A percentile compares a stretch with the other conserved stretches of the same genome.
phyloP scores from a whole-genome alignment of 2,888 invertebrate genomes.

The Litoditis marina region DNA sequence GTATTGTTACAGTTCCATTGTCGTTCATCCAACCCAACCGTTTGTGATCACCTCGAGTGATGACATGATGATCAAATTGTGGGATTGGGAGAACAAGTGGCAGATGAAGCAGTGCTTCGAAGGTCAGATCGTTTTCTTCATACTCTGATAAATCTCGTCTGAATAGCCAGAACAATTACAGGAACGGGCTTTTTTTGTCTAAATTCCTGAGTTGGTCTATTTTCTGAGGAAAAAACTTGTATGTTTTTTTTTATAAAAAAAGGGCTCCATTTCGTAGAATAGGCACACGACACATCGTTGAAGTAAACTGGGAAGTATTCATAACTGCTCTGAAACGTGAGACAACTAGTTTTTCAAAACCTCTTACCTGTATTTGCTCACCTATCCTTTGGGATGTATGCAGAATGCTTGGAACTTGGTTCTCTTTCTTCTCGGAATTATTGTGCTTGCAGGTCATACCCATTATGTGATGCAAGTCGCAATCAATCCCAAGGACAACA shows the following conservation, averaged over 20 bases:
- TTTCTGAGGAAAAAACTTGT: too few relatives aligned
- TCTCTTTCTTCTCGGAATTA: neutral
- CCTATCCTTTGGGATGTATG: too few relatives aligned
- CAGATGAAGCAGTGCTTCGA: conserved; percentile 96
- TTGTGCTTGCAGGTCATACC: conserved; percentile 71
- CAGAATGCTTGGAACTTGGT: neutral
- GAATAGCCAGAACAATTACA: too few relatives aligned
- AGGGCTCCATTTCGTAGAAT: neutral
- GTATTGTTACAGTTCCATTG: conserved; percentile 72
- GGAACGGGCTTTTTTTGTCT: too few relatives aligned
- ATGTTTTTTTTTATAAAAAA: neutral
- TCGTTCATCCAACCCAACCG: conserved; percentile 94
- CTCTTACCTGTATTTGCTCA: too few relatives aligned
- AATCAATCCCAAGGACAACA: conserved; percentile 98
- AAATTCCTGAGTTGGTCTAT: too few relatives aligned
- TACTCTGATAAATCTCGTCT: neutral
- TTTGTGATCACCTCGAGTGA: conserved; percentile 85
- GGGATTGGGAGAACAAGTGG: conserved; percentile 99
- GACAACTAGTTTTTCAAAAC: too few relatives aligned
- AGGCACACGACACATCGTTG: too few relatives aligned
- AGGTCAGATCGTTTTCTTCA: conserved; percentile 66
- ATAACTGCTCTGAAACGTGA: too few relatives aligned
- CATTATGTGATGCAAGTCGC: conserved; percentile 99
- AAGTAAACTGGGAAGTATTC: too few relatives aligned
- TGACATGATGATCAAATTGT: conserved; percentile 95